Evolutionary conservation across 2,797 vertebrate species (phyloP).

Genomic region (Diceros bicornis): DNA sequence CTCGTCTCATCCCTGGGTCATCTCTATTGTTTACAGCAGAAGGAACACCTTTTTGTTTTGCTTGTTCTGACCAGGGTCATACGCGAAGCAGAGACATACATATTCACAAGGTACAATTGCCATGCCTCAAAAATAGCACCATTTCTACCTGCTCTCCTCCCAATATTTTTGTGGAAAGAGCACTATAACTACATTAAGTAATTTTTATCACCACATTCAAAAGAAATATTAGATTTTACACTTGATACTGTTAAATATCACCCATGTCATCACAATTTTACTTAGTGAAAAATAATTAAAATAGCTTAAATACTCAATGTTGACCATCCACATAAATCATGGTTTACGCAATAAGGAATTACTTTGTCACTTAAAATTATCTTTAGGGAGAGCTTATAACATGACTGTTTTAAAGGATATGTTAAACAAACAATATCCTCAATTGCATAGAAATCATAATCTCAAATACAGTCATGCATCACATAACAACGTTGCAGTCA

Average conservation of each 20-base stretch:
- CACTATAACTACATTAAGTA: background rate
- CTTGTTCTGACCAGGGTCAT: background rate
- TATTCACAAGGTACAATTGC: background rate
- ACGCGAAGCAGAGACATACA: background rate
- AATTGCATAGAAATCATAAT: background rate
- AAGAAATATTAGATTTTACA: conserved; percentile 5
- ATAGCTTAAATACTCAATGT: background rate
- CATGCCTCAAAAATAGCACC: background rate
- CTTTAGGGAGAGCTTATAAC: background rate
- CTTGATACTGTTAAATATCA: background rate
- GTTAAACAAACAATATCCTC: background rate
- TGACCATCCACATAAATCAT: background rate
- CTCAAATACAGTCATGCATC: background rate
- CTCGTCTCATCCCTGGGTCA: conserved; percentile 2
- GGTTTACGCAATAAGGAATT: background rate
- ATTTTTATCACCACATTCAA: background rate
- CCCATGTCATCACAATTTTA: background rate
- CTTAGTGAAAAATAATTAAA: conserved; percentile 43
- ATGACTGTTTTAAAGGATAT: conserved; percentile 14
- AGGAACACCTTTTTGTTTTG: background rate
- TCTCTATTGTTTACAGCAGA: background rate
- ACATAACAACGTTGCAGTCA: no score
- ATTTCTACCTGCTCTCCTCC: background rate
- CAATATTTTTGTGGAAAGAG: background rate
- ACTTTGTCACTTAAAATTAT: conserved; percentile 8